phyloP scores from a whole-genome alignment of 2,113 vertebrate species.

The cattle (Bos taurus) region DNA sequence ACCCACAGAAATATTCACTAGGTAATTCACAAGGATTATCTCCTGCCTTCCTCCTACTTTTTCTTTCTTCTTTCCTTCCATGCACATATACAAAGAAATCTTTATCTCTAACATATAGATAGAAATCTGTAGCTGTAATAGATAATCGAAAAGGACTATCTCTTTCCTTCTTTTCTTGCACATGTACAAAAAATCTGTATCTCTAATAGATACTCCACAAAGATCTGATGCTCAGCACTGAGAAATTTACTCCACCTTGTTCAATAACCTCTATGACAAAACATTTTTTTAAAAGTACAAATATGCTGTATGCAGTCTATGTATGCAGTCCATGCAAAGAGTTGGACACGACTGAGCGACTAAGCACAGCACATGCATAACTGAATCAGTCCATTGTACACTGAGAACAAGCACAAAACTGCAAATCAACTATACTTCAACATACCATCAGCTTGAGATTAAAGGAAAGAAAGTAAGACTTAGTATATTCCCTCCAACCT shows the following conservation, averaged over 20 bases:
- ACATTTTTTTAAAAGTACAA: not conserved
- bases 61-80: not conserved
- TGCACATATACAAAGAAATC: not conserved
- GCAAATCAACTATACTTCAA: not conserved
- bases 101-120: not conserved
- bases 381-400: not conserved
- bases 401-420: not conserved
- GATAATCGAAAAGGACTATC: not conserved
- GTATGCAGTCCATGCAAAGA: too few species aligned
- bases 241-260: not conserved
- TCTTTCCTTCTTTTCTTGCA: not conserved
- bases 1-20: not conserved
- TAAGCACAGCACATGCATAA: not conserved
- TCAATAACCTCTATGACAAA: not conserved
- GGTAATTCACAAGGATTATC: not conserved
- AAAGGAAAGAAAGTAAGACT: not conserved
- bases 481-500: not conserved
- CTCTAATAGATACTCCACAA: not conserved
- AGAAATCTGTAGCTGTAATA: not conserved
- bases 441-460: not conserved
- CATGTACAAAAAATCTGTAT: not conserved
- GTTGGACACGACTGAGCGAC: accelerated
- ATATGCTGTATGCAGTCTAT: not conserved
- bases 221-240: not conserved
- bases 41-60: not conserved